phyloP scores from a whole-genome alignment of 2,113 vertebrate genomes.

The Ochotona curzoniae region DNA sequence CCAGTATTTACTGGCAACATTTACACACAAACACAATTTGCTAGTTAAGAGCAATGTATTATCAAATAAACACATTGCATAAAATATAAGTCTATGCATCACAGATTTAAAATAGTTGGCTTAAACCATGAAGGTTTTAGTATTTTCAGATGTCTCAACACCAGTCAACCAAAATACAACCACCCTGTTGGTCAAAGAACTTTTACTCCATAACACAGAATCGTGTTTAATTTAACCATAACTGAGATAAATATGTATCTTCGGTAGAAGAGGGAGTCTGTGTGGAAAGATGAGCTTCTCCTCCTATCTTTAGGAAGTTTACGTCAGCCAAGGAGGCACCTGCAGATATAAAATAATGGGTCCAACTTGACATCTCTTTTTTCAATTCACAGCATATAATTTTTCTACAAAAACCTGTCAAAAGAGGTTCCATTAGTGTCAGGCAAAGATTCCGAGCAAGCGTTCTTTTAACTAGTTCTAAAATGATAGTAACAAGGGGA shows the following conservation, averaged over 20 bases:
- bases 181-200: neutral
- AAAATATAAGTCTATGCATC: neutral
- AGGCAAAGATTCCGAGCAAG: conserved; percentile 63
- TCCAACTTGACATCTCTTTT: conserved; percentile 47
- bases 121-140: neutral
- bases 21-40: neutral
- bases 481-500: conserved; percentile 54
- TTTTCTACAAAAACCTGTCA: conserved; percentile 67
- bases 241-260: neutral
- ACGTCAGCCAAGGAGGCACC: conserved; percentile 13
- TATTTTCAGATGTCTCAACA: neutral
- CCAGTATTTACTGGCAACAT: neutral
- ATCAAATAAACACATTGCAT: neutral
- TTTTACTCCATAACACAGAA: neutral
- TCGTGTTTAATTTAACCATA: neutral
- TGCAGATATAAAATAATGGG: conserved; percentile 30
- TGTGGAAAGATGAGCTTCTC: neutral
- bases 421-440: conserved; percentile 73
- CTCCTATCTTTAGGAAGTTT: neutral
- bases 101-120: neutral
- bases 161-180: neutral
- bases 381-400: conserved; percentile 68
- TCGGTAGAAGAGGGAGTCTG: neutral
- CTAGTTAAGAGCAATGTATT: neutral
- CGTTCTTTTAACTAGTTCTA: conserved; percentile 59